Base-by-base conservation (phyloP, 2,888 invertebrate species). In the Oscheius sp. region DNA sequence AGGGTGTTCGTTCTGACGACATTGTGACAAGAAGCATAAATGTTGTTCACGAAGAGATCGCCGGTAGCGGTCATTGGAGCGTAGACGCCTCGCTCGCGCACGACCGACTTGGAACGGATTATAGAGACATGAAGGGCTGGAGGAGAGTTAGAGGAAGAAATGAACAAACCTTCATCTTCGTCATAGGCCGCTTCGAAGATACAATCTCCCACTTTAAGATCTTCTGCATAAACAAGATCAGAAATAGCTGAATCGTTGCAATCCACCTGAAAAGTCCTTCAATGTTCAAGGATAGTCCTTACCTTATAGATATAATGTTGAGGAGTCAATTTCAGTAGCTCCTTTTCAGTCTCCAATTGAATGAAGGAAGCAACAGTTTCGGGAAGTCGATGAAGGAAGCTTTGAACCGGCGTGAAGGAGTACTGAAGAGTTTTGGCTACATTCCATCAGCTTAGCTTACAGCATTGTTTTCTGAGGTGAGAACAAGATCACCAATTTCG, bases 21-120 rank as follows among this genome's bases (percentile, higher is more conserved):
- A 65, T 82, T 83, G 53, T 83, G 82, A 69, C 83, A 83, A 3
- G 79, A 79, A n/a, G 80, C 79, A 63, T 81, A 77, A 34, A 83
- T 57, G 46, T 75, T 72, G 67, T 83, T 80, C 48, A 83, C 83
- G 67, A 83, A 73, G 65, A 83, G 53, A 48, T 80, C 78, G 33
- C 81, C 80, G 10, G 78, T 74, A 15, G 71, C 76, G 8, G 83
- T 83, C 81, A 83, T 80, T 31, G 83, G 83, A 8, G 83, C 76
- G 69, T 73, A 83, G 57, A 80, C 80, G 17, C 83, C 83, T 15
- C 69, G 74, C 37, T 74, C 73, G 27, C 70, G 65, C 65, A 77
- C 71, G 1, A 73, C 70, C 0, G 71, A 64, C 12, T 69, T 73
- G 8, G 34, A 52, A 31, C 64, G 52, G 39, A 83, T 74, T 12